A percentile compares a stretch with the other conserved stretches of the same genome.
Evolutionary conservation across 2,113 vertebrate genomes (phyloP).

Genomic region (Rhodinocichla rosea): DNA sequence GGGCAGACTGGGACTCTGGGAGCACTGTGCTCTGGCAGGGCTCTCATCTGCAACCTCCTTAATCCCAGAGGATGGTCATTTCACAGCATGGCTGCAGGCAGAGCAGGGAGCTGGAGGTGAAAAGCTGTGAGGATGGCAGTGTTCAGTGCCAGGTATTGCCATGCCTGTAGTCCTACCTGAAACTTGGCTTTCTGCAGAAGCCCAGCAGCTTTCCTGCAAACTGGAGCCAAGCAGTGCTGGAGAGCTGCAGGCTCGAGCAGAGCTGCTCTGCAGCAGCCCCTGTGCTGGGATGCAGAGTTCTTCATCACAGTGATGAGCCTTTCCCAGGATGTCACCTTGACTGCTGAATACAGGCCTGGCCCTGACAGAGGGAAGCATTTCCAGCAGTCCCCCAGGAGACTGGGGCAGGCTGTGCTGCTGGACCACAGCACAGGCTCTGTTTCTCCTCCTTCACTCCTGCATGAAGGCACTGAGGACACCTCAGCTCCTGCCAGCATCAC

Average conservation of each 20-base stretch:
- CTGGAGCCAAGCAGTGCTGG: neutral
- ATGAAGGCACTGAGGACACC: neutral
- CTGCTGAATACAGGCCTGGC: neutral
- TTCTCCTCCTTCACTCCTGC: neutral
- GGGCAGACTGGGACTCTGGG: neutral
- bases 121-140: neutral
- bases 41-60: neutral
- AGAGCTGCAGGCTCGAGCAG: neutral
- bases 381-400: neutral
- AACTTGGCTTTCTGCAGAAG: neutral
- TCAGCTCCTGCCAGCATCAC: neutral
- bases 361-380: neutral
- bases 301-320: neutral
- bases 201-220: neutral
- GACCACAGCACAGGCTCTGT: fast-evolving
- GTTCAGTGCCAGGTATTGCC: neutral
- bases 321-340: neutral
- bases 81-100: neutral
- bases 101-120: neutral
- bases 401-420: neutral
- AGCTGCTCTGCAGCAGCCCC: neutral
- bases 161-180: neutral
- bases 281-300: neutral
- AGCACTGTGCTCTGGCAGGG: neutral
- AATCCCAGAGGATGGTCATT: neutral